Conservation (phyloP, 2,888 invertebrate genomes). For the Dione vanillae region DNA sequence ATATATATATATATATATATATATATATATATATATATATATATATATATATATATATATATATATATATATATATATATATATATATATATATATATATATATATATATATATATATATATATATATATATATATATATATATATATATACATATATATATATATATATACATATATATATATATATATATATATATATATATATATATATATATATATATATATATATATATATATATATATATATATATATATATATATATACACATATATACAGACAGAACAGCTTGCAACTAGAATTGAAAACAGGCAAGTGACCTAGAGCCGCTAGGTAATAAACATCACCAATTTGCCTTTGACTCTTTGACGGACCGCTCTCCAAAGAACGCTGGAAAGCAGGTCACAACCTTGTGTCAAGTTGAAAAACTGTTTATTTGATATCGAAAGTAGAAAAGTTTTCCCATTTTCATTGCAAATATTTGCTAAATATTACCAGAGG, state of each 20-base stretch:
- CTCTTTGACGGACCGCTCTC: conserved; percentile 11
- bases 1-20: too few relatives aligned
- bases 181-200: too few relatives aligned
- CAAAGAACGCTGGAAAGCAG: conserved; percentile 7
- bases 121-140: too few relatives aligned
- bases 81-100: too few relatives aligned
- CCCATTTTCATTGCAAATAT: conserved; percentile 24
- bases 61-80: too few relatives aligned
- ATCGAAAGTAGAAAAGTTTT: conserved; percentile 25
- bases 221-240: too few relatives aligned
- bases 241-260: background rate
- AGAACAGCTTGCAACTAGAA: background rate
- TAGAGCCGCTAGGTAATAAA: conserved; percentile 9
- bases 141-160: too few relatives aligned
- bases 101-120: too few relatives aligned
- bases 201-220: too few relatives aligned
- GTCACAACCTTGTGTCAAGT: conserved; percentile 24
- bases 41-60: too few relatives aligned
- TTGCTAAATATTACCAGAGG: conserved; percentile 3
- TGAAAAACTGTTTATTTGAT: conserved; percentile 20
- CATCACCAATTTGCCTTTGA: conserved; percentile 10
- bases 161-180: too few relatives aligned
- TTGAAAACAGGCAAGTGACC: background rate
- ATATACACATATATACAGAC: background rate
- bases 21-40: too few relatives aligned